phyloP scores from a whole-genome alignment of 1,140 invertebrate species.

The Protaetia brevitarsis region DNA sequence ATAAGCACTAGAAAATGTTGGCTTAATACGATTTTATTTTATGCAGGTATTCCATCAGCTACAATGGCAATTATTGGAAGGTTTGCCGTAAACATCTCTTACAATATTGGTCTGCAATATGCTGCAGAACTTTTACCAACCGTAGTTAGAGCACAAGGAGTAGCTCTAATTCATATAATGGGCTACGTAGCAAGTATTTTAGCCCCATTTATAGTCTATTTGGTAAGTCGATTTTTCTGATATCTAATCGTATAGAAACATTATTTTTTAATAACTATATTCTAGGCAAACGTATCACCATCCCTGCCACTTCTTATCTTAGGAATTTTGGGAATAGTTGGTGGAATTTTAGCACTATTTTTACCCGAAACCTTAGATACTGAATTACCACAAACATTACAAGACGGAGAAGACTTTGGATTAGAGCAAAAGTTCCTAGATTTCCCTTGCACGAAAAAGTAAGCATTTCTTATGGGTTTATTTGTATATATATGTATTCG shows the following conservation, averaged over 20 bases:
- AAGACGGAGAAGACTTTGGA: constrained; percentile 82
- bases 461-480: constrained; percentile 35
- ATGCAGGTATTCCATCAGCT: constrained; percentile 64
- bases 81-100: constrained; percentile 82
- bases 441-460: constrained; percentile 69
- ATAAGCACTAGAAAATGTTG: too few species aligned
- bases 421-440: constrained; percentile 74
- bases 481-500: not conserved
- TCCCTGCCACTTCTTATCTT: constrained; percentile 71
- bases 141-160: constrained; percentile 78
- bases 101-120: constrained; percentile 86
- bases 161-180: constrained; percentile 80
- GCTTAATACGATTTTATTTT: constrained; percentile 14
- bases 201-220: constrained; percentile 77
- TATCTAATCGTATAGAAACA: not conserved
- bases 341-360: constrained; percentile 69
- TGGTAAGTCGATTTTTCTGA: constrained; percentile 53
- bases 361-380: constrained; percentile 80
- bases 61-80: constrained; percentile 73
- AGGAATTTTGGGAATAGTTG: constrained; percentile 67
- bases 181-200: constrained; percentile 80
- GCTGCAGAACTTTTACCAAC: constrained; percentile 83
- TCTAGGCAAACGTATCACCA: constrained; percentile 62
- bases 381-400: constrained; percentile 76
- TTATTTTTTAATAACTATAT: too few species aligned